Evolutionary conservation across 2,113 vertebrate genomes (phyloP), one percentile per base, ranked within the genome.

Genomic region (Hiodon tergisus): DNA sequence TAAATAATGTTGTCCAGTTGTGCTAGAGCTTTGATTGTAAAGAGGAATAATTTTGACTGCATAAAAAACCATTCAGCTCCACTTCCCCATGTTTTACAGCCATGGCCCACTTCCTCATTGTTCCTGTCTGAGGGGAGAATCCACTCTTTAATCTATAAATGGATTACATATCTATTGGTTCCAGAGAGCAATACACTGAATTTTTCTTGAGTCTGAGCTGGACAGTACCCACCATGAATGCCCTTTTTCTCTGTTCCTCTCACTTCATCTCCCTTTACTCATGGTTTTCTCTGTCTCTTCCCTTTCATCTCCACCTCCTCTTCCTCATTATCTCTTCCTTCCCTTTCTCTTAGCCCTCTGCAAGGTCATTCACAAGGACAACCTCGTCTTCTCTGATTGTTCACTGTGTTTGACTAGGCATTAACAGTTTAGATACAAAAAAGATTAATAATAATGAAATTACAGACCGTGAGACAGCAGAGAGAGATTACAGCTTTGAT

Each of bases 321-420:
- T 58, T 47, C 47, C 55, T 58, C 6, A 13, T 31, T 53, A 10
- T 6, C 14, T 61, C 68, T 53, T 70, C 68, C 60, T 65, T 5
- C 11, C 67, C 16, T 69, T 52, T 57, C 58, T 70, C 68, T 62
- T 13, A 55, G 52, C 59, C 68, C 75, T 17, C 69, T 71, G 68
- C 75, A 76, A 76, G 75, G 75, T 76, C 67, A 52, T 76, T 71
- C 68, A 54, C 75, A 76, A 76, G 75, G 75, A 76, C 75, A 46
- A 17, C 68, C 50, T 71, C 68, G 17, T 71, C 58, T 52, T 54
- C 51, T 8, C 58, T 62, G 75, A 76, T 71, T 71, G 75, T 60
- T n/a, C 16, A 52, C 58, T 76, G 17, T 50, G 59, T 13, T 59
- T n/a, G 52, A 61, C 59, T 53, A 51, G 13, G 59, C 50, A 50